Percentiles rank a stretch among this genome's conserved stretches.
These are phyloP conservation scores for Condylura cristata DNA, from an alignment of 2,113 vertebrate species.

Conservation along the genomic window DNA sequence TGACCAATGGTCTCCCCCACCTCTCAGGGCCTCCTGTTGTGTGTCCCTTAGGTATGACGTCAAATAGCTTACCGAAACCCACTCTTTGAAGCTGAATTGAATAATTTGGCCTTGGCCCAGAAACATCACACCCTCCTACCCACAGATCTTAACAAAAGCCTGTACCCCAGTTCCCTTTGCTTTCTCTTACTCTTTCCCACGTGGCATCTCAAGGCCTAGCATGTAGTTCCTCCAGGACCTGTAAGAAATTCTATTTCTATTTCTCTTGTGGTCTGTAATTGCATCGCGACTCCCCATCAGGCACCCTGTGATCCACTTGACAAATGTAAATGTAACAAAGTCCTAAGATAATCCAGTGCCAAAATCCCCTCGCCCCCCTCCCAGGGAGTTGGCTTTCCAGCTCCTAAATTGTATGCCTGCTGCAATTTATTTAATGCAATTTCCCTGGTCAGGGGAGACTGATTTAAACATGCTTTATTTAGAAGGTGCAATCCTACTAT, in stretches of 20 bases:
- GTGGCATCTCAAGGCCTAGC: not conserved
- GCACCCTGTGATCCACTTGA: not conserved
- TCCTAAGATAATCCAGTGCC: not conserved
- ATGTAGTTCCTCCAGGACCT: not conserved
- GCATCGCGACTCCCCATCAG: not conserved
- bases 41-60: not conserved
- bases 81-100: not conserved
- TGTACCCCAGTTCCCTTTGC: not conserved
- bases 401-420: not conserved
- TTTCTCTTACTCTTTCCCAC: not conserved
- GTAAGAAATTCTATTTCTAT: not conserved
- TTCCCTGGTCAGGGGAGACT: not conserved
- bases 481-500: not conserved
- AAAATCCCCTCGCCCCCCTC: not conserved
- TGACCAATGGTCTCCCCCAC: not conserved
- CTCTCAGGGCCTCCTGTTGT: not conserved
- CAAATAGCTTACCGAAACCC: not conserved
- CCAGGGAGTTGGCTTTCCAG: not conserved
- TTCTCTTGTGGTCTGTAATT: not conserved
- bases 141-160: not conserved
- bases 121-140: not conserved
- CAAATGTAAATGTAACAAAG: not conserved
- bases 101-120: not conserved
- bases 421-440: not conserved
- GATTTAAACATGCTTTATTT: not conserved